Evolutionary conservation across 1,140 invertebrate genomes (phyloP).

Genomic region (Panagrolaimus sp.): DNA sequence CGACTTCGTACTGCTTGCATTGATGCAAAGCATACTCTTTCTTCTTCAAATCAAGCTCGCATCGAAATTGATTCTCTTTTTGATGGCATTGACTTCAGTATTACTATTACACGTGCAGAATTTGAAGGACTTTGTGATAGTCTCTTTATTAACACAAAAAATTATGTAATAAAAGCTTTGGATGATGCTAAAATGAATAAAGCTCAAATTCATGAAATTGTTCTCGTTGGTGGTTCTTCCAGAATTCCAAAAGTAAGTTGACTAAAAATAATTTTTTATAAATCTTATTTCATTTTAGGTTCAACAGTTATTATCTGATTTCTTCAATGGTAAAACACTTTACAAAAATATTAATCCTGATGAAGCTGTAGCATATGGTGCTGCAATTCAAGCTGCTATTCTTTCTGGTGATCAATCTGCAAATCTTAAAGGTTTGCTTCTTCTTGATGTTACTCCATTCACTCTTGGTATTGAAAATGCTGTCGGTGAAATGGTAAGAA

Average conservation of each 20-base stretch:
- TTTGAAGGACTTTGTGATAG: slow-evolving; percentile 87
- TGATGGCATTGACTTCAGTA: slow-evolving; percentile 78
- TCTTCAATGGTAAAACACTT: slow-evolving; percentile 84
- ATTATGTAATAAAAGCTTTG: slow-evolving; percentile 81
- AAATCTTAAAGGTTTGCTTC: slow-evolving; percentile 78
- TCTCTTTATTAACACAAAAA: slow-evolving; percentile 76
- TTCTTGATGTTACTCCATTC: slow-evolving; percentile 71
- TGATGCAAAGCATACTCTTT: slow-evolving; percentile 85
- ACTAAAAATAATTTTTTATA: too few relatives aligned
- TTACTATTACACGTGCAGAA: slow-evolving; percentile 81
- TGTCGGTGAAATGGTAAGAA: too few relatives aligned
- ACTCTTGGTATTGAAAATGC: slow-evolving; percentile 28
- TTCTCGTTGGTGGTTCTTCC: slow-evolving; percentile 91
- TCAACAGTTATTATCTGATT: slow-evolving; percentile 71
- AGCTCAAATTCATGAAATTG: slow-evolving; percentile 82
- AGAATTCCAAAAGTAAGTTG: slow-evolving; percentile 94
- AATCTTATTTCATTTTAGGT: too few relatives aligned
- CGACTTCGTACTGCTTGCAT: slow-evolving; percentile 86
- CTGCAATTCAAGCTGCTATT: slow-evolving; percentile 74
- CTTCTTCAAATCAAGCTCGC: slow-evolving; percentile 80
- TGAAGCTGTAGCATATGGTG: slow-evolving; percentile 43
- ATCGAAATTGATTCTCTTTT: slow-evolving; percentile 71
- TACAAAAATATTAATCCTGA: slow-evolving; percentile 71
- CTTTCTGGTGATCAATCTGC: slow-evolving; percentile 87
- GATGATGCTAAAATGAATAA: slow-evolving; percentile 86